Conservation (phyloP, 2,113 vertebrate genomes). For the Triplophysa siluroides region DNA sequence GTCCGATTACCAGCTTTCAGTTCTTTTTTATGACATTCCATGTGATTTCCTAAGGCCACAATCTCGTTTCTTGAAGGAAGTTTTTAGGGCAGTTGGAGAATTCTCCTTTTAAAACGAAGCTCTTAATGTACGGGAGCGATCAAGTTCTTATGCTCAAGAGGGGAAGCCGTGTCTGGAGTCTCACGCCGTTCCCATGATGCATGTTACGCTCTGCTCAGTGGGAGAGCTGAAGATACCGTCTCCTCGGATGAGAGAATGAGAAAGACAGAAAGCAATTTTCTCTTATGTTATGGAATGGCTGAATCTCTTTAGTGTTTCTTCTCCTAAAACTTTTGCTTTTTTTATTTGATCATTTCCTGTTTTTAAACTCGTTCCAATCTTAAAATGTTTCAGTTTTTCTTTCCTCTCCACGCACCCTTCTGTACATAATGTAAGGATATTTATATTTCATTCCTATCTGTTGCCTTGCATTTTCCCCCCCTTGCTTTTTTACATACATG, state of each 20-base stretch:
- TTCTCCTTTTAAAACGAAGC: slow-evolving; percentile 9
- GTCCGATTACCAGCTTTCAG: not conserved
- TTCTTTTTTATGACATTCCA: not conserved
- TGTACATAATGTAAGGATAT: slow-evolving; percentile 81
- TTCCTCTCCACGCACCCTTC: slow-evolving; percentile 47
- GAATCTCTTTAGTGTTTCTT: not conserved
- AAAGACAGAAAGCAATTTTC: not conserved
- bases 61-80: not conserved
- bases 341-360: not conserved
- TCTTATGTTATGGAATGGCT: no score
- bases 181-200: not conserved
- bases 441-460: slow-evolving; percentile 75
- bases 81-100: not conserved
- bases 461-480: slow-evolving; percentile 59
- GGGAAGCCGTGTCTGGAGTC: not conserved
- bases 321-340: not conserved
- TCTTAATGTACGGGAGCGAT: slow-evolving; percentile 6
- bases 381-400: not conserved
- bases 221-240: not conserved
- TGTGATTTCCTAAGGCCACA: not conserved
- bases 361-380: slow-evolving; percentile 6
- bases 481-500: slow-evolving; percentile 51
- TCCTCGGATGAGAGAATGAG: not conserved
- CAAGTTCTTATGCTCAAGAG: slow-evolving; percentile 5
- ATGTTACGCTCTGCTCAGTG: not conserved